Evolutionary conservation across 2,797 vertebrate species (phyloP), one percentile per base, ranked within the genome.

Genomic region (Cynopterus sphinx): DNA sequence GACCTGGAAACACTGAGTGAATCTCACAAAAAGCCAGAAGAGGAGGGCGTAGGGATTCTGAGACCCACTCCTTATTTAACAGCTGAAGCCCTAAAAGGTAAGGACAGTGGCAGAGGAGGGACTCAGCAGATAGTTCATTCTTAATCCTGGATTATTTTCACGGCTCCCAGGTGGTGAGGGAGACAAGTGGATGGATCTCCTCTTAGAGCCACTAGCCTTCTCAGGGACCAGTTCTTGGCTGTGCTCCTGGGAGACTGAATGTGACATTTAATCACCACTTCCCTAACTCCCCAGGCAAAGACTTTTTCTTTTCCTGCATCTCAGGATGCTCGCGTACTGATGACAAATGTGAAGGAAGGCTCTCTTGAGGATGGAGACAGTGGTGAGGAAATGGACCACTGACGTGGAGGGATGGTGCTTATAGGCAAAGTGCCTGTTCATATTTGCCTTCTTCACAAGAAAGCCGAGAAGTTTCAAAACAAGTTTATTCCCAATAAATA

Each of bases 31-130:
- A 53, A 67, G 36, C 41, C 31, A 81, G 53, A 51, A n/a, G 49
- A 28, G 36, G 9, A 51, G 26, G 19, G 11, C 0, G 0, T 49
- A 3, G 59, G 15, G 33, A 31, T 17, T 31, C 0, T 78, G 31
- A 39, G 15, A 15, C 22, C 55, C 65, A 24, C 24, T 33, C 49
- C 11, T 63, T 89, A 36, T 31, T 55, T 67, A 63, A 21, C 15
- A 41, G 46, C 39, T 24, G 46, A 94, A 55, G 28, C 9, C 77
- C 49, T 21, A 39, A 55, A 77, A 63, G 36, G n/a, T 65, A 53
- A 73, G 55, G 73, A 26, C 17, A 4, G 15, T 0, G 7, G 46
- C 63, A 71, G 39, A 84, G 28, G 73, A 92, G 16, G 19, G 46
- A 57, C 36, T 91, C 43, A 31, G 21, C 12, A 61, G n/a, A 28